Base-by-base conservation (phyloP, 2,888 invertebrate genomes). In the Nesidiocoris tenuis region DNA sequence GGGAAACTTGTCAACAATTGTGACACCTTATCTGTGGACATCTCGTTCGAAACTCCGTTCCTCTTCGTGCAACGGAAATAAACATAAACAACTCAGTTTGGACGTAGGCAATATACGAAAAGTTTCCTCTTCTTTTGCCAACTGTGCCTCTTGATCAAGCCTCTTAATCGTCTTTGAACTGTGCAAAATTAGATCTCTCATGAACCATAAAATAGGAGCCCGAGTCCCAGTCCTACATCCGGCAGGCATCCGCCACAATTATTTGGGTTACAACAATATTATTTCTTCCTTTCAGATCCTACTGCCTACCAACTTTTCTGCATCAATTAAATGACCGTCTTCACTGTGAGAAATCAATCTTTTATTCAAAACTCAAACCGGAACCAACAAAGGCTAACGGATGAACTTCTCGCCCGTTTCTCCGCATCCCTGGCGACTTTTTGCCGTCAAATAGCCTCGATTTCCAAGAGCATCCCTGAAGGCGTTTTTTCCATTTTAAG, bases 31-130 rank as follows among this genome's bases (percentile, higher is more conserved):
- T 70, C 70, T 2, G 3, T 17, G 24, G 22, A 1, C 7, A 2
- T 16, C 7, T n/a, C 21, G 24, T 59, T 57, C 19, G 19, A 70
- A 70, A 70, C 70, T 7, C 24, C 70, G 19, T n/a, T 55, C 55
- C 19, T 56, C 55, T 22, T 21, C 39, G 12, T n/a, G n/a, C 39
- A 55, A 24, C 70, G 59, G 70, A 70, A 57, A 70, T 24, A 70
- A 70, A 70, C 59, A 70, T 70, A 70, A 70, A 70, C 70, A 70
- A 2, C 63, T 59, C 59, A 2, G 17, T 18, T 18, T 17, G 19
- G n/a, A 54, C 12, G n/a, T 12, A 7, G 7, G 9, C 55, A 54
- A 54, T 54, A 54, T 54, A 12, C 12, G 55, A 54, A 54, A 54
- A 12, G 55, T n/a, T n/a, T n/a, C n/a, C n/a, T n/a, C n/a, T n/a